A percentile compares a stretch with the other conserved stretches of the same genome.
Conservation (phyloP, 2,797 vertebrate species). For the Acomys russatus region DNA sequence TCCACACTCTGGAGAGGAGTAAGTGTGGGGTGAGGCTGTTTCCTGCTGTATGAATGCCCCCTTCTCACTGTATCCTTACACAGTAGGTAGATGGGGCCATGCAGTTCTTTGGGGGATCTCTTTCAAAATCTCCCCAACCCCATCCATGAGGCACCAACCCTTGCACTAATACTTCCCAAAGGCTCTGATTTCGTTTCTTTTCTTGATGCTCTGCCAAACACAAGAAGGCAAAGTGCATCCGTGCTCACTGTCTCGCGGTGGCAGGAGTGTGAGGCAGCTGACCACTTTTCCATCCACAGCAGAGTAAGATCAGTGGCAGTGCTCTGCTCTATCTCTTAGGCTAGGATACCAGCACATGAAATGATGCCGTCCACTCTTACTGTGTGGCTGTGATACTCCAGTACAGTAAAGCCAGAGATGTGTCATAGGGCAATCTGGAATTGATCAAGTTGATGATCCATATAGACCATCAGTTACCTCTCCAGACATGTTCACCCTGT, state of each 20-base stretch:
- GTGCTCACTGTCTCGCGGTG: background rate
- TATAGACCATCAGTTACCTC: background rate
- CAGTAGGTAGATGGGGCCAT: background rate
- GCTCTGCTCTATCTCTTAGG: background rate
- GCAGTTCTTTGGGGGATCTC: background rate
- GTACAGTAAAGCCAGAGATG: background rate
- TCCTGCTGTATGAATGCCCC: background rate
- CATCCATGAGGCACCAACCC: background rate
- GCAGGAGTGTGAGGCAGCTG: background rate
- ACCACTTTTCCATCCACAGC: background rate
- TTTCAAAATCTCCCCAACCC: background rate
- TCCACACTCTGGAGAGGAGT: background rate
- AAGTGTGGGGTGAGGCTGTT: background rate
- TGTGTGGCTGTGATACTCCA: background rate
- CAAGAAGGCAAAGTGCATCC: background rate
- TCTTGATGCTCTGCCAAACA: background rate
- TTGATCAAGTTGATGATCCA: background rate
- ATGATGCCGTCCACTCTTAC: background rate
- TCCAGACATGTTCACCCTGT: background rate
- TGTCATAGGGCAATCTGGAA: background rate
- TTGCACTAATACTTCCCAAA: background rate
- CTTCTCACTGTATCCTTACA: background rate
- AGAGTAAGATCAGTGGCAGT: background rate
- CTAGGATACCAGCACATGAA: background rate
- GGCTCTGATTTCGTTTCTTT: background rate